phyloP scores from a whole-genome alignment of 2,888 invertebrate genomes.

The Parochlus steinenii region DNA sequence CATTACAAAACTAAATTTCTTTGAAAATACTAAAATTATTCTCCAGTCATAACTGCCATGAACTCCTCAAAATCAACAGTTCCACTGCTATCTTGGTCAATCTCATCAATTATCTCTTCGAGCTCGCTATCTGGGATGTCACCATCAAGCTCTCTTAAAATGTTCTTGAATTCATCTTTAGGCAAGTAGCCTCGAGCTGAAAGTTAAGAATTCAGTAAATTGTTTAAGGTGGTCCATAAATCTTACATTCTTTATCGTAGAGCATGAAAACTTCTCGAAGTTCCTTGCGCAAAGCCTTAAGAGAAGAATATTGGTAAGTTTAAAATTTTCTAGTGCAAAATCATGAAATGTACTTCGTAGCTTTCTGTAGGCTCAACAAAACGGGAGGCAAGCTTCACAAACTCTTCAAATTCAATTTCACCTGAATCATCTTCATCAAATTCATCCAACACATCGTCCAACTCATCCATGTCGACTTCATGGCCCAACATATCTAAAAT shows the following conservation, averaged over 20 bases:
- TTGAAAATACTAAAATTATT: too few relatives aligned
- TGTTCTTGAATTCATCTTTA: conserved; percentile 73
- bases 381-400: conserved; percentile 67
- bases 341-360: too few relatives aligned
- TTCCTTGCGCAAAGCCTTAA: conserved; percentile 80
- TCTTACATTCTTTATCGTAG: conserved; percentile 93
- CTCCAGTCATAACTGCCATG: too few relatives aligned
- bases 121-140: conserved; percentile 75
- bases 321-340: too few relatives aligned
- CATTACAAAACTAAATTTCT: too few relatives aligned
- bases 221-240: too few relatives aligned
- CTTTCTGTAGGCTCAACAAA: too few relatives aligned
- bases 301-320: too few relatives aligned
- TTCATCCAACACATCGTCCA: conserved; percentile 68
- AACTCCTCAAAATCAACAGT: conserved; percentile 98
- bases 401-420: conserved; percentile 77
- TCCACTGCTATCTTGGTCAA: conserved; percentile 81
- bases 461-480: conserved; percentile 60
- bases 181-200: conserved; percentile 89
- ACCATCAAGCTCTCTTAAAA: conserved; percentile 82
- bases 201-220: too few relatives aligned
- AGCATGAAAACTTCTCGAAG: conserved; percentile 89
- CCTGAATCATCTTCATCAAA: conserved; percentile 71
- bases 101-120: conserved; percentile 90
- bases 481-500: conserved; percentile 83